Evolutionary conservation across 2,888 invertebrate species (phyloP).

Genomic region (Trimorus sp.): DNA sequence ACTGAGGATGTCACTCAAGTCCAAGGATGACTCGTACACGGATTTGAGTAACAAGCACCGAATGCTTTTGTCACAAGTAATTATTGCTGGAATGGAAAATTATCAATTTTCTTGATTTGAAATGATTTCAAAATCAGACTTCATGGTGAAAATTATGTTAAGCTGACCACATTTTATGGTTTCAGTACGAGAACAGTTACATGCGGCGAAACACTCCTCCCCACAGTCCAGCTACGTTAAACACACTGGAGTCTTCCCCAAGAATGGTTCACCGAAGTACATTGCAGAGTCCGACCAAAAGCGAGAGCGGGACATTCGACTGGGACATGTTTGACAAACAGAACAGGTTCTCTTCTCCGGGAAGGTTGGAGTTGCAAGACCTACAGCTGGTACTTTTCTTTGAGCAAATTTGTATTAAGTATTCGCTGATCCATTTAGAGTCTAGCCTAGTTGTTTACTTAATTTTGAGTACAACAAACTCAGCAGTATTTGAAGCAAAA

Average conservation of each 20-base stretch:
- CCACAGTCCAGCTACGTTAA: constrained; percentile 72
- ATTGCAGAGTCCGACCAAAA: constrained; percentile 69
- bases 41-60: constrained; percentile 82
- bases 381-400: constrained; percentile 70
- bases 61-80: constrained; percentile 76
- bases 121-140: no score
- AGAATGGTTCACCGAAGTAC: constrained; percentile 69
- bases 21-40: constrained; percentile 81
- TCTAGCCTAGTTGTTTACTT: no score
- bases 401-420: no score
- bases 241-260: constrained; percentile 70
- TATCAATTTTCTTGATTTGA: no score
- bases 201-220: constrained; percentile 74
- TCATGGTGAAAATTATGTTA: no score
- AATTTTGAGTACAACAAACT: no score
- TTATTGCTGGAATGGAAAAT: no score
- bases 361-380: constrained; percentile 68
- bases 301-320: constrained; percentile 70
- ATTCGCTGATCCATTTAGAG: no score
- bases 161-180: neutral
- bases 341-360: constrained; percentile 45
- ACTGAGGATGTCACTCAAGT: constrained; percentile 79
- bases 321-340: constrained; percentile 73
- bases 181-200: constrained; percentile 76
- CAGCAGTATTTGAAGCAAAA: no score